Base-by-base conservation (phyloP, 2,888 invertebrate species). In the Lydus trimaculatus region DNA sequence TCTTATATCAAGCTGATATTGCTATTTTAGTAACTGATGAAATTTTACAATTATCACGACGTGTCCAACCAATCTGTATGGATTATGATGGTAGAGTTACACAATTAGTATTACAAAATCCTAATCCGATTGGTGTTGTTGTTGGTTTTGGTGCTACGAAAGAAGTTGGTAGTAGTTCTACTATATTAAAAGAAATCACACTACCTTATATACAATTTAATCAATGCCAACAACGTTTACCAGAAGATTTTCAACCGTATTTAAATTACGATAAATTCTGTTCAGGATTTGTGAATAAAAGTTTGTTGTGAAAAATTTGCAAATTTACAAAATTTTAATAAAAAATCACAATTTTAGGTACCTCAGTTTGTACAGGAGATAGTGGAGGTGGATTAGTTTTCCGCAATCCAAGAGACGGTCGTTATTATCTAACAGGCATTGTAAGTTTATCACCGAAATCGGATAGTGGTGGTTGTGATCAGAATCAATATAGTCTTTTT, bases 381-480 rank as follows among this genome's bases (percentile, higher is more conserved):
- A 87, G 87, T 72, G 87, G 87, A 0, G 86, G 87, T 15, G 87
- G 86, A 56, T 78, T 87, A n/a, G 83, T 85, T 0, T 84, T 87
- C 61, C 71, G 77, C 48, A 63, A 74, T 58, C 15, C 31, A 4
- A 77, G 70, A 20, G 73, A 78, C 28, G 76, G 75, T 2, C 72
- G 83, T 6, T 87, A 84, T 82, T 87, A 84, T 70, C 76, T 87
- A 7, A 79, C 84, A 58, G 87, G 87, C 0, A 80, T 87, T 64
- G 87, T 87, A 5, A 87, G 87, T 69, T 78, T 84, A 36, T 83
- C 84, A 9, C 73, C 85, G 6, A 81, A 79, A 6, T 66, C 75
- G 36, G 20, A 52, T 31, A 58, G 28, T 63, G 25, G 61, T 25
- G 11, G 52, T 0, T 86, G 86, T 66, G 73, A 85, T 71, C 80